These are phyloP conservation scores for Napeogenes inachia DNA, from an alignment of 2,888 invertebrate genomes.

Conservation along the genomic window DNA sequence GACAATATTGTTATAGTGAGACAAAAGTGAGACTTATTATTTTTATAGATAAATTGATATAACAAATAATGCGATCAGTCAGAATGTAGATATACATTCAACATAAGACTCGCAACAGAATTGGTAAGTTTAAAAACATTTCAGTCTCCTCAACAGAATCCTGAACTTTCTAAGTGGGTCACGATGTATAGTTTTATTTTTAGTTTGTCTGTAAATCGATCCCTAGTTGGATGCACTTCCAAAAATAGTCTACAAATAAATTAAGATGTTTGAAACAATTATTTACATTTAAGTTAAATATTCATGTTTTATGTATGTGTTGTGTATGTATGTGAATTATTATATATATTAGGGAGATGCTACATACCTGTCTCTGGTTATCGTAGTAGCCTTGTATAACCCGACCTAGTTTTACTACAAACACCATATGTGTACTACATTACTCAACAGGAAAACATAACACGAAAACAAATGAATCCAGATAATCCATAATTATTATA, in stretches of 20 bases:
- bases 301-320: no score
- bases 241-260: constrained; percentile 34
- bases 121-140: constrained; percentile 16
- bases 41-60: background rate
- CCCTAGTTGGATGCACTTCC: constrained; percentile 48
- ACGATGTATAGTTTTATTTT: constrained; percentile 42
- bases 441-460: constrained; percentile 31
- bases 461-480: constrained; percentile 36
- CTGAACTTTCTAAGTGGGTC: constrained; percentile 43
- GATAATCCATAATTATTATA: constrained; percentile 37
- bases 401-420: constrained; percentile 24
- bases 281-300: background rate
- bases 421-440: constrained; percentile 25
- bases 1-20: background rate
- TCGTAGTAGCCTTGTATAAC: constrained; percentile 7
- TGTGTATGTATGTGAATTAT: no score
- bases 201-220: constrained; percentile 46
- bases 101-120: no score
- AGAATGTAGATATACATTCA: background rate
- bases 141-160: constrained; percentile 32
- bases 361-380: background rate
- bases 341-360: background rate
- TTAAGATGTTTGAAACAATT: constrained; percentile 18
- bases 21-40: background rate
- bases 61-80: background rate